These are phyloP conservation scores for Pseudomyrmex dendroicus DNA, from an alignment of 1,140 invertebrate species.

Conservation along the genomic window DNA sequence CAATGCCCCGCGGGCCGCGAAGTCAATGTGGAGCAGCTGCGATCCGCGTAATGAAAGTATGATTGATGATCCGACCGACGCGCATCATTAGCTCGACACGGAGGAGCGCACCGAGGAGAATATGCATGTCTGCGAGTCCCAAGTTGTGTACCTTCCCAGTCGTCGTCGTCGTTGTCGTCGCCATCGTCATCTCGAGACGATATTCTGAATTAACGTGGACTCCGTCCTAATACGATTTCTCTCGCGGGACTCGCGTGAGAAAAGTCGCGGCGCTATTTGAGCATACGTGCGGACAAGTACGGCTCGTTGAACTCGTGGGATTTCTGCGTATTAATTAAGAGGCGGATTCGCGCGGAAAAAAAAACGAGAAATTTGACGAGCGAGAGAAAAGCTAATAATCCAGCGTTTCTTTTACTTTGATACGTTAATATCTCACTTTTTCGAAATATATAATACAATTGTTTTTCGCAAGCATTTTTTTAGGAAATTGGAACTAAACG, in stretches of 20 bases:
- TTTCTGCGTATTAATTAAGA: conserved; percentile 42
- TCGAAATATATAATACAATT: too few relatives aligned
- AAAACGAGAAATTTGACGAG: background rate
- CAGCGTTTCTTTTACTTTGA: background rate
- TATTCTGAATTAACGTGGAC: conserved; percentile 66
- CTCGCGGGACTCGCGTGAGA: conserved; percentile 22
- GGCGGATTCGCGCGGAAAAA: background rate
- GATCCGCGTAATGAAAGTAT: conserved; percentile 85
- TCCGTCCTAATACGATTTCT: conserved; percentile 55
- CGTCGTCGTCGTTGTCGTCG: background rate
- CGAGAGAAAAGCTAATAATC: background rate
- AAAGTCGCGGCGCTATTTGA: conserved; percentile 7
- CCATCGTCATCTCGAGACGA: conserved; percentile 26
- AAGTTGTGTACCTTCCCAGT: conserved; percentile 14
- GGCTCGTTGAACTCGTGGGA: background rate
- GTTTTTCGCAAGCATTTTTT: too few relatives aligned
- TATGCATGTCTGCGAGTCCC: conserved; percentile 44
- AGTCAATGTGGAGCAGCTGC: conserved; percentile 79
- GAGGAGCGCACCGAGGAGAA: conserved; percentile 59
- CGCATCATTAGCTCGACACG: conserved; percentile 80
- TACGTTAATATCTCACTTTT: background rate
- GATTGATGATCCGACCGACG: conserved; percentile 83
- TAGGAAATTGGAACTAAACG: background rate
- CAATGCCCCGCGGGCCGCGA: conserved; percentile 79
- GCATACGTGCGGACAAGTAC: conserved; percentile 23